Percentiles rank a stretch among this genome's conserved stretches.
Evolutionary conservation across 2,888 invertebrate species (phyloP).

Genomic region (Drosophila nr. perissopoda): DNA sequence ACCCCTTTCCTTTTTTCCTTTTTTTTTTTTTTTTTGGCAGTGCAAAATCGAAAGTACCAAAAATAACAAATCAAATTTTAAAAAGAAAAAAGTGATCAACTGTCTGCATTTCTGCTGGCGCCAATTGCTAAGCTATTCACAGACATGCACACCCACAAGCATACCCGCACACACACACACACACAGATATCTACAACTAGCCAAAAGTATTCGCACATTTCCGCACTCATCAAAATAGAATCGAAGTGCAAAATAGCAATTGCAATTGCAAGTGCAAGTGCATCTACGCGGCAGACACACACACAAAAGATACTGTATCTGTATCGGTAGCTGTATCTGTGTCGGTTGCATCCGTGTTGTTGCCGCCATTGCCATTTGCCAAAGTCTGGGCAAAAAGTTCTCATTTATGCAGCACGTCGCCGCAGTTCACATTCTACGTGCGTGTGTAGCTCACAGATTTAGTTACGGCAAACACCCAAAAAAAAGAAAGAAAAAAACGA

Average conservation of each 20-base stretch:
- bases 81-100: conserved; percentile 25
- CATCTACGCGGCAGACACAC: conserved; percentile 33
- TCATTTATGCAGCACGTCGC: conserved; percentile 68
- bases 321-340: conserved; percentile 24
- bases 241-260: conserved; percentile 51
- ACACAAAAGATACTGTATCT: conserved; percentile 24
- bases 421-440: conserved; percentile 73
- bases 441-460: conserved; percentile 69
- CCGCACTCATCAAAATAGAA: conserved; percentile 72
- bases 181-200: conserved; percentile 30
- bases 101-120: conserved; percentile 61
- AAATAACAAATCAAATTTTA: conserved; percentile 34
- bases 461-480: conserved; percentile 38
- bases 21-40: not conserved
- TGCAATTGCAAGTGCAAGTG: conserved; percentile 66
- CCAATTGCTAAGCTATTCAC: conserved; percentile 43
- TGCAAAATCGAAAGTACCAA: conserved; percentile 63
- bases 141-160: conserved; percentile 4
- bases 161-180: conserved; percentile 21
- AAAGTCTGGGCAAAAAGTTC: conserved; percentile 63
- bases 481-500: not conserved
- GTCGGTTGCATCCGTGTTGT: conserved; percentile 72
- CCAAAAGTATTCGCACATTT: conserved; percentile 71
- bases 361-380: conserved; percentile 58
- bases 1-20: conserved; percentile 17